Base-by-base conservation (phyloP, 2,888 invertebrate genomes). In the Standfussiana lucernea region DNA sequence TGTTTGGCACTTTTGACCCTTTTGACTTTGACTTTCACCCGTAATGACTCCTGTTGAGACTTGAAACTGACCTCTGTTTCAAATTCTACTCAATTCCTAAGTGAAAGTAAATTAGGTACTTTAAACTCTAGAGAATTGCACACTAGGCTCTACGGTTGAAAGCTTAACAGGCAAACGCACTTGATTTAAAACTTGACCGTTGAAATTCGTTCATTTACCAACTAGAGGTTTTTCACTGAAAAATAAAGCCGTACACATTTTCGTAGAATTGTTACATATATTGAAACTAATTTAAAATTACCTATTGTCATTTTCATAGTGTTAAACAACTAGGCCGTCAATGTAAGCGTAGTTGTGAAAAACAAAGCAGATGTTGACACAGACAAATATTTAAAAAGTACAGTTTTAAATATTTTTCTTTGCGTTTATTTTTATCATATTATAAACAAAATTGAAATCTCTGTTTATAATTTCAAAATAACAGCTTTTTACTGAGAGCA, bases 1-100 rank as follows among this genome's bases (percentile, higher is more conserved):
- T 21, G 4, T 59, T 59, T 32, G 21, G 11, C 45, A 67, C 7
- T 24, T 67, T 47, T 47, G 24, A 35, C 15, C 45, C 13, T 13
- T 47, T 37, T 15, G 21, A 6, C n/a, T 11, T 64, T 67, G 66
- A 67, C 35, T 40, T n/a, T 66, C 47, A 24, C n/a, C 13, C 18
- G 28, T 28, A 42, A 45, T 21, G 35, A 32, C 8, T 6, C 15
- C n/a, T n/a, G 37, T 37, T 3, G 1, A 2, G 28, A 59, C 37
- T 65, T n/a, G 24, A 37, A 21, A 21, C 64, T 28, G 40, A 79
- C 45, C 61, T 37, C n/a, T 65, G 59, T 50, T 73, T 59, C 47
- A 72, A 67, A 80, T 65, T 61, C 73, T 24, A 24, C 32, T 66
- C 50, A 50, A 69, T 32, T 32, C 37, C 4, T 59, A 45, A 73